Evolutionary conservation across 2,888 invertebrate species (phyloP), one percentile per base, ranked within the genome.

Genomic region (Campoletis raptor): DNA sequence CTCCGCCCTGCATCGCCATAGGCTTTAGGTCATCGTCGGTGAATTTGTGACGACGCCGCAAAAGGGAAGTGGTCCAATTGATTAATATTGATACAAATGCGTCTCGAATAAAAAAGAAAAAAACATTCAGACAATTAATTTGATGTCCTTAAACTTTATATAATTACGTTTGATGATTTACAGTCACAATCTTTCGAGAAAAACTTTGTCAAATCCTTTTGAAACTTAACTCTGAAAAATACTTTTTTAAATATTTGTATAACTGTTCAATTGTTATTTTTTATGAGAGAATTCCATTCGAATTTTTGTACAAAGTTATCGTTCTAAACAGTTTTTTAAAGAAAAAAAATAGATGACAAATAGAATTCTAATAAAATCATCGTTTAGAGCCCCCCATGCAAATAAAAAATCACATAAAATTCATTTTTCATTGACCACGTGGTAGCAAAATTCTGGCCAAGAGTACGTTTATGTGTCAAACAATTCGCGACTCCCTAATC

Each of bases 401-500:
- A n/a, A 15, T 4, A 45, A 15, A 45, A 1, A 45, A 45, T 45
- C 45, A 0, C 45, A 45, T 45, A 12, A 12, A 30, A 61, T 61
- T 30, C 30, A 30, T 0, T 30, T 61, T 24, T 4, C 24, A 3
- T 12, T n/a, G 48, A 48, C 48, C n/a, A n/a, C 54, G 30, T 15
- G 36, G 12, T 48, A 36, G 45, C 37, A 45, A 72, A 40, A 45
- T 18, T 48, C 15, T 64, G 21, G 64, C 48, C 48, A 52, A 64
- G 52, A 69, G 45, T 37, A 10, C 18, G 69, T 82, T 82, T 45
- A 69, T 69, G 76, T 82, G 82, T 76, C 82, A 76, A 82, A 69
- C 40, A n/a, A 76, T 45, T 30, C 52, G 74, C 37, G 73, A 74
- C 69, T 52, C 48, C 10, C 80, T 80, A 74, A 80, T 80, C 67